Conservation (phyloP, 1,140 invertebrate species). For the Tetragnatha versicolor region DNA sequence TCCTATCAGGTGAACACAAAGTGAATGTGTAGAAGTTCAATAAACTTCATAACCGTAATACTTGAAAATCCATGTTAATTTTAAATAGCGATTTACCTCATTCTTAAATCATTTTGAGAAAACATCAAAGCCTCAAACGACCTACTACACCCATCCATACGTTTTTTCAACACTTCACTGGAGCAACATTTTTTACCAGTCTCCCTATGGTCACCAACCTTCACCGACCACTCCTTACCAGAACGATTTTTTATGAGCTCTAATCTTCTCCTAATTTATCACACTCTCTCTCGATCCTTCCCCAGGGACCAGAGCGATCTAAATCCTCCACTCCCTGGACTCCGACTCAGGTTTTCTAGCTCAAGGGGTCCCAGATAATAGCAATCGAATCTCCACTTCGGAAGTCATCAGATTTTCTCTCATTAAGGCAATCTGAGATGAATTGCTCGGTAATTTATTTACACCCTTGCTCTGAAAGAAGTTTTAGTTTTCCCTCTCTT, state of each 20-base stretch:
- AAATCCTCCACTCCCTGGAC: neutral
- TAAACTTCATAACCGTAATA: no score
- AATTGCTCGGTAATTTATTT: conserved; percentile 14
- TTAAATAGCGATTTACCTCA: no score
- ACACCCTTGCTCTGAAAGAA: no score
- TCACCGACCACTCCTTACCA: neutral
- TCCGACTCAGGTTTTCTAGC: neutral
- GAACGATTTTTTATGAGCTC: neutral
- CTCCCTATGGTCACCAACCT: no score
- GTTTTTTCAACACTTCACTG: no score
- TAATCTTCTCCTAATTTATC: conserved; percentile 4
- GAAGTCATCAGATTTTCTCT: conserved; percentile 17
- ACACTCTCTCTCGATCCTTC: neutral
- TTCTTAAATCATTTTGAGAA: no score
- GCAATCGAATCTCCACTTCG: neutral
- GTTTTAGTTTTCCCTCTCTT: neutral
- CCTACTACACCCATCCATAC: no score
- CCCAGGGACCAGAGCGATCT: neutral
- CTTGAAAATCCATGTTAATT: no score
- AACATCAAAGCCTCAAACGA: no score
- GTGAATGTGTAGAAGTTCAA: no score
- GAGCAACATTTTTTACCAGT: no score
- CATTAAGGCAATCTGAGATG: conserved; percentile 10
- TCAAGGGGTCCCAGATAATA: neutral
- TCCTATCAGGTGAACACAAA: no score